These are phyloP conservation scores for Lucilia sericata DNA, from an alignment of 1,140 invertebrate species.

Conservation along the genomic window DNA sequence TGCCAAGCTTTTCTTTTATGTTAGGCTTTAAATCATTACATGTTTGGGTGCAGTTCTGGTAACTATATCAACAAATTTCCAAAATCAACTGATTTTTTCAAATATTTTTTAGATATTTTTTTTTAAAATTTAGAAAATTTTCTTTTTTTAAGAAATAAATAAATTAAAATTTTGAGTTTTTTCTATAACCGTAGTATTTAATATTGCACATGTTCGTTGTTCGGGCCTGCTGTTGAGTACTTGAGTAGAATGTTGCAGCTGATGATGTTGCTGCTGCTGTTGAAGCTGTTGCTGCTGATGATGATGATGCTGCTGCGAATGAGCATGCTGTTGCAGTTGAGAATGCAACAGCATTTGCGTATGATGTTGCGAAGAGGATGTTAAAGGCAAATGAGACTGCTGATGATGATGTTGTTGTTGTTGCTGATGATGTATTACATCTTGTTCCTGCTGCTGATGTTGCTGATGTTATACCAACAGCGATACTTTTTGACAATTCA, in stretches of 20 bases:
- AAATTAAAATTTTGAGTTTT: slow-evolving; percentile 46
- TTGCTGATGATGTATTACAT: slow-evolving; percentile 30
- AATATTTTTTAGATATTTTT: too few species aligned
- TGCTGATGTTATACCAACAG: slow-evolving; percentile 62
- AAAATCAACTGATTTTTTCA: background rate
- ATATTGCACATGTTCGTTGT: slow-evolving; percentile 65
- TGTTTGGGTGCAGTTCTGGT: too few species aligned
- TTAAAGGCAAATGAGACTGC: background rate
- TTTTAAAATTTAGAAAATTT: slow-evolving; percentile 30
- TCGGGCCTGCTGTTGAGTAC: slow-evolving; percentile 49
- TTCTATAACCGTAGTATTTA: slow-evolving; percentile 25
- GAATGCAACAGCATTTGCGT: background rate
- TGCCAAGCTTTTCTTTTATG: too few species aligned
- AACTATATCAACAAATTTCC: too few species aligned
- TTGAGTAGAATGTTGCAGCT: slow-evolving; percentile 35
- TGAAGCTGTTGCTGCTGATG: background rate
- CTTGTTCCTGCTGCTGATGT: slow-evolving; percentile 41
- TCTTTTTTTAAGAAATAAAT: slow-evolving; percentile 43
- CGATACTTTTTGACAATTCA: slow-evolving; percentile 65
- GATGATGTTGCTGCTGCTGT: background rate
- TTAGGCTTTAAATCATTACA: too few species aligned
- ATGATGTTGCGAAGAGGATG: background rate
- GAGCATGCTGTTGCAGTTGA: slow-evolving; percentile 7
- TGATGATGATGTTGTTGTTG: slow-evolving; percentile 21
- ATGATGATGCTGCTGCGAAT: background rate